Evolutionary conservation across 1,140 invertebrate genomes (phyloP).

Genomic region (Coptotermes formosanus): DNA sequence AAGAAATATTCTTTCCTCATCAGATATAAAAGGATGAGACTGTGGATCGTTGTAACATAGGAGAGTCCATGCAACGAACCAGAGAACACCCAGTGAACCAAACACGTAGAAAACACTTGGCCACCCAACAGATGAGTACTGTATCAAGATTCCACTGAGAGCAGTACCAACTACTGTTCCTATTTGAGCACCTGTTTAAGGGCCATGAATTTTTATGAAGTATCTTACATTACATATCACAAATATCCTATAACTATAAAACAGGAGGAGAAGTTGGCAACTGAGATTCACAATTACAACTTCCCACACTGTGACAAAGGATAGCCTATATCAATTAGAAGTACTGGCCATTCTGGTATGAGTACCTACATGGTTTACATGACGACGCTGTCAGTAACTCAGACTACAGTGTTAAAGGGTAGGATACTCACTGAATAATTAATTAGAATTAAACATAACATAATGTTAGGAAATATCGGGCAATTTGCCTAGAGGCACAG

Average conservation of each 20-base stretch:
- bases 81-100: conserved; percentile 68
- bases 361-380: too few relatives aligned
- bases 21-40: conserved; percentile 80
- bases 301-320: too few relatives aligned
- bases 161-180: conserved; percentile 75
- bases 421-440: too few relatives aligned
- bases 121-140: conserved; percentile 70
- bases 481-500: too few relatives aligned
- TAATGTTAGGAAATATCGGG: too few relatives aligned
- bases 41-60: conserved; percentile 76
- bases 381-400: too few relatives aligned
- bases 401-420: too few relatives aligned
- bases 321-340: too few relatives aligned
- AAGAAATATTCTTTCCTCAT: conserved; percentile 69
- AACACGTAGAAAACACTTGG: conserved; percentile 78
- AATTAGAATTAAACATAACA: too few relatives aligned
- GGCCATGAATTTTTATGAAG: background rate
- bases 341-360: too few relatives aligned
- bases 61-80: conserved; percentile 70
- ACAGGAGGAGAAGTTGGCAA: too few relatives aligned
- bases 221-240: background rate
- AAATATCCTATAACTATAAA: background rate
- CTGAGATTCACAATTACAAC: too few relatives aligned
- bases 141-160: conserved; percentile 61
- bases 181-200: conserved; percentile 60